Evolutionary conservation across 2,797 vertebrate species (phyloP).

Genomic region (Steatocranus sp.): DNA sequence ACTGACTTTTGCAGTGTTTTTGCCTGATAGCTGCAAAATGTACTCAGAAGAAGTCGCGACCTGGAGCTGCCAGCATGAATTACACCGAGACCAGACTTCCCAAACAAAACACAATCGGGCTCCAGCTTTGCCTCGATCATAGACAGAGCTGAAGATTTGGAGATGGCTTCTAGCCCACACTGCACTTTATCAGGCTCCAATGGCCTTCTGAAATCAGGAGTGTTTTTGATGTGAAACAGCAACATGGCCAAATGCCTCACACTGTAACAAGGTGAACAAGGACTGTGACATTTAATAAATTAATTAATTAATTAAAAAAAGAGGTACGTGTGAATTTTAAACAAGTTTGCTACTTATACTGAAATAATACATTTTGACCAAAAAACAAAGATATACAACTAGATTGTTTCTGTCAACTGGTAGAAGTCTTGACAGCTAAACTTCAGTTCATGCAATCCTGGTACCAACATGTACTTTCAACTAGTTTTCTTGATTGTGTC

Average conservation of each 20-base stretch:
- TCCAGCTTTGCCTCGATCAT: constrained; percentile 9
- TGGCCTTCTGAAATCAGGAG: constrained; percentile 41
- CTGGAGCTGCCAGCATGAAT: constrained; percentile 27
- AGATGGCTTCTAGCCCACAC: constrained; percentile 36
- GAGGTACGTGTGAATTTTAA: not conserved
- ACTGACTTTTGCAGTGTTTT: constrained; percentile 14
- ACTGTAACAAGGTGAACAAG: not conserved
- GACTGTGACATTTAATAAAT: constrained; percentile 14
- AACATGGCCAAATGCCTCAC: not conserved
- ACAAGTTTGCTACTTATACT: not conserved
- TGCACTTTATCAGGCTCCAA: constrained; percentile 32
- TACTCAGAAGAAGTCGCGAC: not conserved
- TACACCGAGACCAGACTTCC: constrained; percentile 9
- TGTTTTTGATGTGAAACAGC: constrained; percentile 7
- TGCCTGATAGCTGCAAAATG: constrained; percentile 24
- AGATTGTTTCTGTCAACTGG: not conserved
- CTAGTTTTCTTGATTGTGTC: not conserved
- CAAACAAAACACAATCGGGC: constrained; percentile 21
- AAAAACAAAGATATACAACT: not conserved
- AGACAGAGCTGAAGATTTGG: not conserved
- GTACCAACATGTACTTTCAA: not conserved
- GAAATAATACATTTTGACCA: not conserved
- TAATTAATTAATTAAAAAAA: not conserved
- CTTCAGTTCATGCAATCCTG: not conserved
- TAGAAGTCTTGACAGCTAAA: not conserved